Conservation (phyloP, 2,113 vertebrate species). For the Psilopogon haemacephalus region DNA sequence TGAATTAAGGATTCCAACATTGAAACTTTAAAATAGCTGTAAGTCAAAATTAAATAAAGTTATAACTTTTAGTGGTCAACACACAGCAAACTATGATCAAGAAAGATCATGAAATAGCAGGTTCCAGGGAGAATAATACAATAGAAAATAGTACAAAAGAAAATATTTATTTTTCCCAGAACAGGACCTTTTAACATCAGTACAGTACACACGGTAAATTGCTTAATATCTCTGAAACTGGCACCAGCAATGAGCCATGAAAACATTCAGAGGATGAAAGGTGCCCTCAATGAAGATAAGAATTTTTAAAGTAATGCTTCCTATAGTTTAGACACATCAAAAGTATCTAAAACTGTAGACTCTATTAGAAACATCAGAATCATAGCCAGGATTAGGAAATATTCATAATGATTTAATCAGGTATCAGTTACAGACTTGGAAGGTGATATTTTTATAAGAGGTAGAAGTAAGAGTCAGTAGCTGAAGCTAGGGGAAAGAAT, state of each 20-base stretch:
- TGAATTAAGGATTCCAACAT: neutral
- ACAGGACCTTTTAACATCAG: neutral
- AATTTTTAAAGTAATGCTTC: neutral
- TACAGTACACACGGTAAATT: neutral
- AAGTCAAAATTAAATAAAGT: neutral
- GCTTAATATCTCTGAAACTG: neutral
- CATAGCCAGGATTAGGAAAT: neutral
- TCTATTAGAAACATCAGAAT: neutral
- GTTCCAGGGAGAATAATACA: neutral
- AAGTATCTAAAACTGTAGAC: neutral
- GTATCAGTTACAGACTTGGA: neutral
- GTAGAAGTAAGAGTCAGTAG: neutral
- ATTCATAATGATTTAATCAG: neutral
- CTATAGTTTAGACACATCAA: neutral
- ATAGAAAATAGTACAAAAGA: neutral
- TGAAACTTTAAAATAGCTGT: neutral
- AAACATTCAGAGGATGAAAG: neutral
- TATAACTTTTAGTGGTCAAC: neutral
- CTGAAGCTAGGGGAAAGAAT: neutral
- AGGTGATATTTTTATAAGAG: neutral
- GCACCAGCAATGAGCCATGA: neutral
- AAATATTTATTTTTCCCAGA: neutral
- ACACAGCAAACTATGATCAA: neutral
- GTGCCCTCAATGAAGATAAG: neutral
- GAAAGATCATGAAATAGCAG: neutral